Conservation (phyloP, 2,113 vertebrate species). For the Anhinga anhinga region DNA sequence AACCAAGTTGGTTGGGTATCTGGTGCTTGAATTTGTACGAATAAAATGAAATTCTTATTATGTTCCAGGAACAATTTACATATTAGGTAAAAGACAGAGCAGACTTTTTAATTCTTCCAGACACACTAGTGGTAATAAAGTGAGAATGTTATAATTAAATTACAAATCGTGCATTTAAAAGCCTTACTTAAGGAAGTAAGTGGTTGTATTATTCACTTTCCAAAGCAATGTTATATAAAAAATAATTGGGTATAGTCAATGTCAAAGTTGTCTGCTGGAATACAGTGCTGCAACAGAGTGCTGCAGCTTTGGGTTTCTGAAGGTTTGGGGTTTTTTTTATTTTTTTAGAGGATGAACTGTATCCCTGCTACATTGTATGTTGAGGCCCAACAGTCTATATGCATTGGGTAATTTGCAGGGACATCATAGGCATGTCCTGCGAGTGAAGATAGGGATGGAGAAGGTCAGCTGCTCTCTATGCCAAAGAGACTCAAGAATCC, state of each 20-base stretch:
- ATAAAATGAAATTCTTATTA: slow-evolving; percentile 37
- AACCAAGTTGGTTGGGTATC: neutral
- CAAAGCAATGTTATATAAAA: neutral
- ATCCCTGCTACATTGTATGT: neutral
- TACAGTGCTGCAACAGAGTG: neutral
- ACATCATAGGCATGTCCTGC: rapidly evolving
- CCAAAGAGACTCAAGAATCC: neutral
- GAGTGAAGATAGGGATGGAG: neutral
- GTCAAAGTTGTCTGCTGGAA: neutral
- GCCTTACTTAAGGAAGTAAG: neutral
- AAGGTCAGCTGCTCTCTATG: neutral
- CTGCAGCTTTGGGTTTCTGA: neutral
- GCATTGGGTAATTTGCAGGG: neutral
- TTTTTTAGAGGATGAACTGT: neutral
- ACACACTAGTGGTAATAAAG: neutral
- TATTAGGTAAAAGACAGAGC: neutral
- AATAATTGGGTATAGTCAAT: neutral
- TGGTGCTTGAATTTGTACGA: slow-evolving; percentile 38
- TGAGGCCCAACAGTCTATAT: neutral
- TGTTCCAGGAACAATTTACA: slow-evolving; percentile 15
- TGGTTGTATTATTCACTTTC: neutral
- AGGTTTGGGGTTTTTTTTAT: rapidly evolving
- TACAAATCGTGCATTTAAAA: neutral
- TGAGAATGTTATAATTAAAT: neutral
- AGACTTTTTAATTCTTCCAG: slow-evolving; percentile 41